Base-by-base conservation (phyloP, 2,113 vertebrate species). In the Tichodroma muraria region DNA sequence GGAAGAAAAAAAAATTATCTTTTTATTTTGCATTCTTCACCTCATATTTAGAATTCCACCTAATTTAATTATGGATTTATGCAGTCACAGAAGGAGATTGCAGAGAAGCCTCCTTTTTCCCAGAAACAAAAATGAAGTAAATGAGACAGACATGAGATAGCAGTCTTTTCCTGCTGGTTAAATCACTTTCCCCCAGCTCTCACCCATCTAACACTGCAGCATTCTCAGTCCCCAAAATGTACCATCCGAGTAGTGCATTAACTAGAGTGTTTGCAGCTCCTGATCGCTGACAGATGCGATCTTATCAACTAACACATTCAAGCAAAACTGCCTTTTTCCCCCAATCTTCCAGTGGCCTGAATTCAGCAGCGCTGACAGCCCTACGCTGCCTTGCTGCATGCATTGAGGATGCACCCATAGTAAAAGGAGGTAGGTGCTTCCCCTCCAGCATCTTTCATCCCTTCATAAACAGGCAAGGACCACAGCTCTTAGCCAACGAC, bases 361-460 rank as follows among this genome's bases (percentile, higher is more conserved):
- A 96, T 96, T 89, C 95, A 83, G 92, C 88, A 89, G 93, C 6
- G 9, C 38, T 97, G 96, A 94, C 96, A 96, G 91, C 93, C 61
- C 94, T 60, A 5, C 1, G 3, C 53, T 92, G 88, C 92, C 81
- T 73, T 35, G 71, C 93, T 77, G 89, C 93, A 18, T 18, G 89
- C 72, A 77, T 52, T 16, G 24, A 95, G 95, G 94, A 97, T 94
- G 91, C 87, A 88, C 81, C 93, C 86, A 59, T 75, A 35, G 45
- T 45, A 25, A 38, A 84, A n/a, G n/a, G 90, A 79, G 89, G 57
- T 28, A 93, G 88, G 78, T 72, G 69, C 88, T 85, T 91, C 69
- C 64, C 69, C 80, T 91, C 59, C 76, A 37, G 94, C 88, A 97
- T 75, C 88, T 84, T 80, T 38, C 40, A 2, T 80, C 80, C 77